Evolutionary conservation across 2,797 vertebrate genomes (phyloP).

Genomic region (Falco naumanni): DNA sequence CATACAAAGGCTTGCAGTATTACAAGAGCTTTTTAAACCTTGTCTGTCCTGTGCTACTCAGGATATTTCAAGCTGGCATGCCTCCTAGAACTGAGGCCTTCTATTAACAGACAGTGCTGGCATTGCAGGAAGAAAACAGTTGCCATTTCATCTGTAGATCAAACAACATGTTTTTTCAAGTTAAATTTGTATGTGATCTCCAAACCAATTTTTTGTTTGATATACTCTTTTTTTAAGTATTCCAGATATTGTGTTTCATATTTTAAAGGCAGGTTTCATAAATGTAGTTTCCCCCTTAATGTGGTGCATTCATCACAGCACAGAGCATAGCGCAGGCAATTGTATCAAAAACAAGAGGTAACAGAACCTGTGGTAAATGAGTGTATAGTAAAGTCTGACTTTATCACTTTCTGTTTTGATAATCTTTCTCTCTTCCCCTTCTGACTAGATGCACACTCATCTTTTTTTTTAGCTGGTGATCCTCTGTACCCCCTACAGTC

Average conservation of each 20-base stretch:
- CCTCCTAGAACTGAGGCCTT: not conserved
- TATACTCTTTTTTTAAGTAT: not conserved
- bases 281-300: not conserved
- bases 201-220: not conserved
- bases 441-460: not conserved
- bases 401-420: not conserved
- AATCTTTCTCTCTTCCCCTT: not conserved
- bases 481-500: not conserved
- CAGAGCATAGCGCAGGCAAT: not conserved
- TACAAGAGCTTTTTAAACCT: not conserved
- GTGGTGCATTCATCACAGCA: not conserved
- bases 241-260: not conserved
- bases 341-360: not conserved
- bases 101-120: not conserved
- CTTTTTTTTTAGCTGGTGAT: not conserved
- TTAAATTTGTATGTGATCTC: not conserved
- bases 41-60: not conserved
- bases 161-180: not conserved
- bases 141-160: not conserved
- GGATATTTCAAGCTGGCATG: not conserved
- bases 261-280: not conserved
- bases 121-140: not conserved
- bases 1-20: not conserved
- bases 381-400: not conserved
- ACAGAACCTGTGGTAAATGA: not conserved